Percentiles rank a stretch among this genome's conserved stretches.
Conservation (phyloP, 2,888 invertebrate species). For the Catocala nupta region DNA sequence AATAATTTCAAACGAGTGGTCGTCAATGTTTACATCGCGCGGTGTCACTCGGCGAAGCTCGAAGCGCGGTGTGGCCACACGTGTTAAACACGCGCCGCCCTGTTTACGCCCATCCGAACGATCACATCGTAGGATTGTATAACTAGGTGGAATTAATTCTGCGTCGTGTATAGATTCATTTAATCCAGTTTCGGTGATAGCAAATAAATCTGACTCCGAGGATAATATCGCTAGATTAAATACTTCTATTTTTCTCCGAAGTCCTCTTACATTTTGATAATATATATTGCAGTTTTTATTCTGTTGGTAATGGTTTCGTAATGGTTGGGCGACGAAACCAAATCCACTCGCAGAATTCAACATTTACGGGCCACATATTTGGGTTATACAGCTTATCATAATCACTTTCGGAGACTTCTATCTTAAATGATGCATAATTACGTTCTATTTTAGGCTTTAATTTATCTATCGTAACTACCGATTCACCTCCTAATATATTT, state of each 20-base stretch:
- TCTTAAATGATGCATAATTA: constrained; percentile 25
- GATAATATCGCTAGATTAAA: constrained; percentile 20
- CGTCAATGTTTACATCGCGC: background rate
- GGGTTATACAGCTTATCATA: constrained; percentile 36
- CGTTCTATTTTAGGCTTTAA: constrained; percentile 46
- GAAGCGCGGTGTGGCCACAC: too few relatives aligned
- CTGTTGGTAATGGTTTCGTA: too few relatives aligned
- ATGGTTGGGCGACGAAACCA: constrained; percentile 41
- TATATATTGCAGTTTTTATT: background rate
- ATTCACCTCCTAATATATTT: background rate
- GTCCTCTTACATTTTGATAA: constrained; percentile 21
- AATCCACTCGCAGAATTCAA: constrained; percentile 45
- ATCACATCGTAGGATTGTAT: background rate
- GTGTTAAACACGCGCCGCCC: too few relatives aligned
- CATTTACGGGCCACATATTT: constrained; percentile 38
- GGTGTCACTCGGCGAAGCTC: background rate
- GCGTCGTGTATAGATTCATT: background rate
- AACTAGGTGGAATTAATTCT: background rate
- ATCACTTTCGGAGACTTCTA: constrained; percentile 32
- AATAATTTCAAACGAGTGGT: background rate
- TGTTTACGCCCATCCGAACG: background rate
- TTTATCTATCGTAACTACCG: constrained; percentile 29
- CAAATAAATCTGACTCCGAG: constrained; percentile 34
- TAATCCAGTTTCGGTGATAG: constrained; percentile 6
- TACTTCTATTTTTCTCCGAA: constrained; percentile 14